Base-by-base conservation (phyloP, 2,888 invertebrate species). In the Bombylius discolor region DNA sequence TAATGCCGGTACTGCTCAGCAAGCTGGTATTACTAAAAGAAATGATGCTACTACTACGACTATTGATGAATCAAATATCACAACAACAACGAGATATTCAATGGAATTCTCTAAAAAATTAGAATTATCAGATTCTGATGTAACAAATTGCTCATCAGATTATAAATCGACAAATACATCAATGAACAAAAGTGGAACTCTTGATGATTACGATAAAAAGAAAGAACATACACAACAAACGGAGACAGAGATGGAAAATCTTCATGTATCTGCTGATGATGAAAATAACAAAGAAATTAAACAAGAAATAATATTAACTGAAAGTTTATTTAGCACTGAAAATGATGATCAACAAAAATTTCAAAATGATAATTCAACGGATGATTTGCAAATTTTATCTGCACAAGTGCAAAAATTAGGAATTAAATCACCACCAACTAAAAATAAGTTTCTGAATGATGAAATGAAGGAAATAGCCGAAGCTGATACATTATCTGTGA, bases 391-490 rank as follows among this genome's bases (percentile, higher is more conserved):
- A 5, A 23, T 42, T 6, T 14, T 51, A 5, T n/a, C 48, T 13
- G 57, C 52, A 14, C 55, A 62, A 23, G 47, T 56, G 0, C 62
- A 8, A 57, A 8, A 56, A 59, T 7, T 49, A 63, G 11, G 50
- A 62, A 3, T 63, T 63, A 8, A 62, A 58, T 2, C 63, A 64
- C 55, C 61, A 60, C 50, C 61, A 62, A 39, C 11, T 11, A 42
- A 57, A 49, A 61, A 62, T 52, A 59, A 66, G 14, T 59, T 62
- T 13, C 1, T 42, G 11, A 42, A 11, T 11, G 1, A 42, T 11
- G 11, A 42, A 42, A 23, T 23, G 23, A 42, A 42, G 5, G 11
- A 11, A 42, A 42, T 42, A 11, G 7, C 39, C 5, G 39, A 42
- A 42, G 39, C 39, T 42, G 39, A 42, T 42, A 42, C 39, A 42